Evolutionary conservation across 92 coral and sea anemone species (phyloP).

Genomic region (Epizoanthus fatuus): DNA sequence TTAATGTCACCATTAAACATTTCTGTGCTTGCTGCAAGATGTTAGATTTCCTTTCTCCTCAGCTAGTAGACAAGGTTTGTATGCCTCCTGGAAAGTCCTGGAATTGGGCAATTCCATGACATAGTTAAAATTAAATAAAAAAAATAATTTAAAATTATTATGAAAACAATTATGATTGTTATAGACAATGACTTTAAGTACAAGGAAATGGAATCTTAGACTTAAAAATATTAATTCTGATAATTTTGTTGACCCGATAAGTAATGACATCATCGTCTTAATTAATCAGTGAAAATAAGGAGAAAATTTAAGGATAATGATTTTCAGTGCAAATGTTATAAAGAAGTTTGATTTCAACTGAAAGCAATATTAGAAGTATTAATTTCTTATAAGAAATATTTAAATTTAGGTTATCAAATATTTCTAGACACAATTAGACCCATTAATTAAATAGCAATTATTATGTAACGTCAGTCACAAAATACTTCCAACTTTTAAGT

Average conservation of each 20-base stretch:
- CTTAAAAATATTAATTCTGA: slow-evolving; percentile 51
- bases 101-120: slow-evolving; percentile 41
- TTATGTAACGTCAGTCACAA: slow-evolving; percentile 34
- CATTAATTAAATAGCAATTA: slow-evolving; percentile 19
- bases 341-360: slow-evolving; percentile 37
- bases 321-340: slow-evolving; percentile 33
- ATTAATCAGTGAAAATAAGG: slow-evolving; percentile 51
- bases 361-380: slow-evolving; percentile 35
- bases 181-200: slow-evolving; percentile 55
- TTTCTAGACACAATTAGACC: slow-evolving; percentile 2
- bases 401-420: slow-evolving; percentile 28
- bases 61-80: no score
- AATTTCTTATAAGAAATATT: slow-evolving; percentile 21
- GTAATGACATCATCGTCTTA: slow-evolving; percentile 49
- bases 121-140: slow-evolving; percentile 35
- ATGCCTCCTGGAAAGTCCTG: no score
- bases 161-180: slow-evolving; percentile 36
- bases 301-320: slow-evolving; percentile 32
- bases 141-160: slow-evolving; percentile 24
- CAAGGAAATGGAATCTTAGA: slow-evolving; percentile 54
- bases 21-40: no score
- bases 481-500: slow-evolving; percentile 23
- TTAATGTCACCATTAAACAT: no score
- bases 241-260: slow-evolving; percentile 47
- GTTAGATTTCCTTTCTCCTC: no score